Evolutionary conservation across 2,113 vertebrate genomes (phyloP).

Genomic region (Catharus bicknelli): DNA sequence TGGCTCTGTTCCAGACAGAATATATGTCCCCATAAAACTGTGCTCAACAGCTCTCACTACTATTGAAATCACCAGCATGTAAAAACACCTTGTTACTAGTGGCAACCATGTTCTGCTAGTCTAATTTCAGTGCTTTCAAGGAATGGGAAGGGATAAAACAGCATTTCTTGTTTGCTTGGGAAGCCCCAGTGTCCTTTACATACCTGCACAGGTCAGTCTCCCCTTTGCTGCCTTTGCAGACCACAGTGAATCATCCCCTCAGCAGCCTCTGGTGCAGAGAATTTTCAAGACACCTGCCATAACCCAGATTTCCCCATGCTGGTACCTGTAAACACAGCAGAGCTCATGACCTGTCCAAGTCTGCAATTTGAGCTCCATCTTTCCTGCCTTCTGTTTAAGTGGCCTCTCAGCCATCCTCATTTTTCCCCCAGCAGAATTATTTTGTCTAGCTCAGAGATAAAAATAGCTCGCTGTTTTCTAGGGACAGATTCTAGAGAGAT

Average conservation of each 20-base stretch:
- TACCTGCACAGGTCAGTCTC: neutral
- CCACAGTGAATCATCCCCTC: neutral
- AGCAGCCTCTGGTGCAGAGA: neutral
- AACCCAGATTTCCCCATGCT: neutral
- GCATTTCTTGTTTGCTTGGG: neutral
- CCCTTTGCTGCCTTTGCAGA: neutral
- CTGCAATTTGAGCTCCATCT: neutral
- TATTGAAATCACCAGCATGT: neutral
- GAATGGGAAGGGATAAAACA: neutral
- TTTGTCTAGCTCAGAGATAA: neutral
- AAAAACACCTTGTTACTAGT: constrained; percentile 35
- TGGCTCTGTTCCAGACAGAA: neutral
- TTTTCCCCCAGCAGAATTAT: neutral
- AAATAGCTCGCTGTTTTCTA: constrained; percentile 21
- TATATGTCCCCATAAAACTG: neutral
- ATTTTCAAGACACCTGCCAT: neutral
- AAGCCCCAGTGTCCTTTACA: neutral
- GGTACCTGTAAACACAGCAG: neutral
- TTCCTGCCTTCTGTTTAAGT: neutral
- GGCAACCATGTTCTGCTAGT: constrained; percentile 45
- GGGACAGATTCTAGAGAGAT: neutral
- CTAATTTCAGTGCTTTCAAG: neutral
- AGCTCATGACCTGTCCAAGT: neutral
- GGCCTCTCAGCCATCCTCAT: neutral
- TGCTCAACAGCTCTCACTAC: neutral